Percentiles rank a stretch among this genome's conserved stretches.
These are phyloP conservation scores for Pseudomyrmex sp. DNA, from an alignment of 1,140 invertebrate genomes.

Conservation along the genomic window DNA sequence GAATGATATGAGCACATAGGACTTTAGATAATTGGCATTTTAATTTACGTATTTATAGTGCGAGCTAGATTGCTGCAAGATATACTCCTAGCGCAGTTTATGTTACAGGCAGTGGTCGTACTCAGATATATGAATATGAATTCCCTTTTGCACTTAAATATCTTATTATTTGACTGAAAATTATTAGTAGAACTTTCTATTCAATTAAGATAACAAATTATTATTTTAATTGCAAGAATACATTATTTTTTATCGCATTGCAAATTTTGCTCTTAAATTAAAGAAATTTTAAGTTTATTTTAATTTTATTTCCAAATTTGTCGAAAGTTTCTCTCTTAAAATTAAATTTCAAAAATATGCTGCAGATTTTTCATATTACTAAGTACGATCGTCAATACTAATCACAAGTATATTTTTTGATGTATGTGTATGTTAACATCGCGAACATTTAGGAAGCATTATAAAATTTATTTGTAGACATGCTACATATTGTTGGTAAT, in stretches of 20 bases:
- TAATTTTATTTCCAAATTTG: background rate
- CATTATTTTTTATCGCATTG: no score
- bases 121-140: background rate
- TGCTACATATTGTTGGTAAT: constrained; percentile 13
- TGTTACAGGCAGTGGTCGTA: constrained; percentile 56
- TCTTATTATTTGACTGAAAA: no score
- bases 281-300: background rate
- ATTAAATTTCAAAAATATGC: constrained; percentile 4
- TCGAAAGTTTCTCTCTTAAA: background rate
- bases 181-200: background rate
- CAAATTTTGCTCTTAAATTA: background rate
- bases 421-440: constrained; percentile 47
- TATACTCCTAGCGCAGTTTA: constrained; percentile 64
- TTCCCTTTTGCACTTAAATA: background rate
- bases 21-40: constrained; percentile 56
- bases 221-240: constrained; percentile 3
- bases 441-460: constrained; percentile 72
- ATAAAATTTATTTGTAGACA: constrained; percentile 42
- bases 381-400: constrained; percentile 29
- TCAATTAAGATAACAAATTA: constrained; percentile 7
- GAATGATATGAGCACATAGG: constrained; percentile 67
- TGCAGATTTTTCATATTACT: background rate
- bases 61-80: constrained; percentile 63
- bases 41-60: constrained; percentile 53
- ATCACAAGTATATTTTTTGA: constrained; percentile 66